Percentiles rank a stretch among this genome's conserved stretches.
These are phyloP conservation scores for Eucera pruinosa DNA, from an alignment of 2,888 invertebrate genomes.

Conservation along the genomic window DNA sequence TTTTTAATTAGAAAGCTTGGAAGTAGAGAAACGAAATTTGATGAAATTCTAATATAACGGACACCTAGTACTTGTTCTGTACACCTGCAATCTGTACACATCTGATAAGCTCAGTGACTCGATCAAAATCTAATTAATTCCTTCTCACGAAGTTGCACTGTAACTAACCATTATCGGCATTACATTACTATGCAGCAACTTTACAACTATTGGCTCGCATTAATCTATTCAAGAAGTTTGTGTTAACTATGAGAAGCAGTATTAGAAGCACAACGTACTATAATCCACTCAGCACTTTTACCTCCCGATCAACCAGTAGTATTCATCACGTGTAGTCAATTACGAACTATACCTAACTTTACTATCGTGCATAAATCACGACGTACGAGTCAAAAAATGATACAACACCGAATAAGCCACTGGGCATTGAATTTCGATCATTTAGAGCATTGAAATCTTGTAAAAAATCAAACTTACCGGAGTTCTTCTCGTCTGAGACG, in stretches of 20 bases:
- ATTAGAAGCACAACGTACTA: not conserved
- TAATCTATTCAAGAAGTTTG: not conserved
- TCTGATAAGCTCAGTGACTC: not conserved
- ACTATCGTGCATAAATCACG: no score
- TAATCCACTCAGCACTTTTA: not conserved
- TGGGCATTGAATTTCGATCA: no score
- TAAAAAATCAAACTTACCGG: not conserved
- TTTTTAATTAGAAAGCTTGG: no score
- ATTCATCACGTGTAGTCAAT: no score
- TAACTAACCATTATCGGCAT: not conserved
- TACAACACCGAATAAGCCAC: not conserved
- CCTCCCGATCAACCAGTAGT: not conserved
- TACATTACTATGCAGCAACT: not conserved
- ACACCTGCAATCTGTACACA: not conserved
- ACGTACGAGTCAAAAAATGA: no score
- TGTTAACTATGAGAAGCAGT: not conserved
- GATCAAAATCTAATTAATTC: not conserved
- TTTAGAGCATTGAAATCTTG: not conserved
- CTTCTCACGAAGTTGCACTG: not conserved
- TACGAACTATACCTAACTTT: no score
- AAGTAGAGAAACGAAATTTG: no score
- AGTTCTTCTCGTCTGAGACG: not conserved
- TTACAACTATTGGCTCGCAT: not conserved
- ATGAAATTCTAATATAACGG: not conserved
- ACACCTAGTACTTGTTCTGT: not conserved